Base-by-base conservation (phyloP, 2,888 invertebrate genomes). In the Cosmia trapezina region DNA sequence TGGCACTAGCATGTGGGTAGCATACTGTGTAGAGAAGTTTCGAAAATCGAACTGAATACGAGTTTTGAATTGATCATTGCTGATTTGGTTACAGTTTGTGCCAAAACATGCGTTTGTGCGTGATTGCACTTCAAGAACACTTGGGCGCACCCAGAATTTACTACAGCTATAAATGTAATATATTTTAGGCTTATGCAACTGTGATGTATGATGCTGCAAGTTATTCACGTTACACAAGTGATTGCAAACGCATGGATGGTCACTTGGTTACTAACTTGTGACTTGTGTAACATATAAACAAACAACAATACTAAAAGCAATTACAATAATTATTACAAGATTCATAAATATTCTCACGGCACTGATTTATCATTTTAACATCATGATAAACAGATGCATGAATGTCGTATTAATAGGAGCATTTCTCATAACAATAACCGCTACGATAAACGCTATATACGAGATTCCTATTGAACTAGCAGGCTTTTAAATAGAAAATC, bases 1-100 rank as follows among this genome's bases (percentile, higher is more conserved):
- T 86, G 79, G 81, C 80, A 88, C 87, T 85, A 75, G 81, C 80
- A 83, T 87, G 85, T 81, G 81, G 61, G 74, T 68, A 76, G 86
- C 78, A 85, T 89, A 78, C 37, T 11, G 17, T 80, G 71, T 86
- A 53, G 74, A 79, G 51, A 64, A 78, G 87, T 93, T 93, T 92
- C 91, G 93, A 93, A 93, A 93, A 88, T 90, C 87, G 89, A 85
- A 84, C 89, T 83, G 80, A 74, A 84, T 88, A 92, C 91, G 89
- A 85, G 83, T 56, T 69, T 71, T 80, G 92, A 90, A 92, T 92
- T 77, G 75, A 83, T 83, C 70, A 90, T 88, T 81, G 85, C 76
- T 85, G 69, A 72, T 88, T 86, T 85, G 70, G 61, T 83, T 63
- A 70, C 71, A 68, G 74, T 72, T 77, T 68, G 79, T 87, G 88